phyloP scores from a whole-genome alignment of 2,113 vertebrate species.

The Indicator maculatus region DNA sequence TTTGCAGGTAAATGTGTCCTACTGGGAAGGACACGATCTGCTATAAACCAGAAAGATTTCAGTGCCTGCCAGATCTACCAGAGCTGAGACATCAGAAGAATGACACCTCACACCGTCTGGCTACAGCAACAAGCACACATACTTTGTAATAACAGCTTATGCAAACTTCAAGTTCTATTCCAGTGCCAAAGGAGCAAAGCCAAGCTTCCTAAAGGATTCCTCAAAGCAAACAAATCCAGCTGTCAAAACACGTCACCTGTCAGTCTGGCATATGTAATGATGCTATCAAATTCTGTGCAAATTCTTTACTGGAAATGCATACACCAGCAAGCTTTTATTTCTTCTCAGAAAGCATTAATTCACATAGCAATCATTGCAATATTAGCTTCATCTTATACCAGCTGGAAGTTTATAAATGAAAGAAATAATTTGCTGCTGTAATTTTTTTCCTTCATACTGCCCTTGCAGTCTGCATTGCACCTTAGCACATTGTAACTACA shows the following conservation, averaged over 20 bases:
- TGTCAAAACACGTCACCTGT: conserved; percentile 55
- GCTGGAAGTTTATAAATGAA: not conserved
- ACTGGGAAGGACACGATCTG: not conserved
- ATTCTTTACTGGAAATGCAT: not conserved
- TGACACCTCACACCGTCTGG: not conserved
- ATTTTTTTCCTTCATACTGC: not conserved
- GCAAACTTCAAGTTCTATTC: not conserved
- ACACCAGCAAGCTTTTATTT: not conserved
- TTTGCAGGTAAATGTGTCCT: not conserved
- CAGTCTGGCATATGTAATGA: not conserved
- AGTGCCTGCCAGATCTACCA: not conserved
- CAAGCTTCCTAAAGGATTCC: conserved; percentile 25
- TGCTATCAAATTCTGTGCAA: not conserved
- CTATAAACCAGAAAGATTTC: not conserved
- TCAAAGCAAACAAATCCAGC: conserved; percentile 65
- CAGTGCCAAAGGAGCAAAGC: conserved; percentile 35
- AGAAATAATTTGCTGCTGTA: not conserved
- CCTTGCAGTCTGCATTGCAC: not conserved
- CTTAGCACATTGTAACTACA: not conserved
- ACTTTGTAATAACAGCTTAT: conserved; percentile 13
- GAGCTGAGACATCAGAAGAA: not conserved
- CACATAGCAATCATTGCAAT: not conserved
- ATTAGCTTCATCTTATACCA: not conserved
- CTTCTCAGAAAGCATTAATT: not conserved
- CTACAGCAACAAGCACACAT: not conserved